Base-by-base conservation (phyloP, 1,140 invertebrate genomes). In the Leptonema lineaticorne region DNA sequence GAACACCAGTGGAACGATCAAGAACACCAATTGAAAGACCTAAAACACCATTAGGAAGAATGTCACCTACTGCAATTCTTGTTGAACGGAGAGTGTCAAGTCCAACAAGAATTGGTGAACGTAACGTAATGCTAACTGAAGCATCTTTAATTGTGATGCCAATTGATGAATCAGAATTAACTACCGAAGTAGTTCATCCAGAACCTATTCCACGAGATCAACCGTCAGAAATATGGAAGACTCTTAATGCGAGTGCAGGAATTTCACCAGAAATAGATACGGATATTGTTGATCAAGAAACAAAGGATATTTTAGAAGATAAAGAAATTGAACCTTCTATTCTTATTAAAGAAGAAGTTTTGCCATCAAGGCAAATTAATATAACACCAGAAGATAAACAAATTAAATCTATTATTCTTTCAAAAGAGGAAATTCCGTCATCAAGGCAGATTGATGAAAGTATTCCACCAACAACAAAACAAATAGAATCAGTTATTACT, bases 41-140 rank as follows among this genome's bases (percentile, higher is more conserved):
- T 29, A 85, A 84, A 75, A 78, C 81, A 16, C 81, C 75, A 59
- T 71, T 80, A 33, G 85, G 83, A 57, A 77, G 84, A 59, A 83
- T 83, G 67, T 86, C 85, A 8, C 85, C 85, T 6, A 84, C 84
- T 11, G 85, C 85, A n/a, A 84, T 86, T 64, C 75, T 86, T 28
- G 82, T 86, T 4, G 84, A 87, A 74, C 78, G 81, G 73, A 78
- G 84, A 2, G 79, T 84, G n/a, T 83, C 83, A 2, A 84, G 83
- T 71, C 84, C 82, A 22, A 84, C 83, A 4, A 76, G 82, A 68
- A 84, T 81, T 46, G 79, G 81, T 68, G 79, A 82, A 75, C 76
- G 75, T 18, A 79, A 84, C 62, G 80, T 78, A 74, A 81, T 83
- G 29, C 76, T 86, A 69, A 80, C 81, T 20, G 82, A 83, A 76